Evolutionary conservation across 1,140 invertebrate species (phyloP).

Genomic region (Brevipalpus yothersi): DNA sequence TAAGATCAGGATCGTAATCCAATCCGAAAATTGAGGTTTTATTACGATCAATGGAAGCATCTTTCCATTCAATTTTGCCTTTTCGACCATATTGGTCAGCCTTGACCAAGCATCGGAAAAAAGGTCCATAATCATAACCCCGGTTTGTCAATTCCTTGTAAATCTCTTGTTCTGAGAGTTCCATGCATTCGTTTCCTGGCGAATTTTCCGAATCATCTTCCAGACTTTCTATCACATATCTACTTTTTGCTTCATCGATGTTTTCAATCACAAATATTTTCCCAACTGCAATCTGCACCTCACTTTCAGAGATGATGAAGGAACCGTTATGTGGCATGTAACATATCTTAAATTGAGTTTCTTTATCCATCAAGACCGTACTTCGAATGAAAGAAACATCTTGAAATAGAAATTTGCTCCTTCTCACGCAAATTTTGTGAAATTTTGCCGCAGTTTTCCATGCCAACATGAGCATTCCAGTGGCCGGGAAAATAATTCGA

Average conservation of each 20-base stretch:
- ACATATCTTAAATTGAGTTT: neutral
- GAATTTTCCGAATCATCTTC: neutral
- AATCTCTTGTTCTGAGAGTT: conserved; percentile 16
- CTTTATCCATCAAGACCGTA: conserved; percentile 24
- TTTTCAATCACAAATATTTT: neutral
- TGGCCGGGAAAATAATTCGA: conserved; percentile 75
- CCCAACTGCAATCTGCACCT: neutral
- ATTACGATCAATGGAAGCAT: conserved; percentile 2
- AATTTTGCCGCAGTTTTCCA: conserved; percentile 58
- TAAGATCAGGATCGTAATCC: neutral
- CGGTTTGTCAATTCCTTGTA: conserved; percentile 27
- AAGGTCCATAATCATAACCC: conserved; percentile 28
- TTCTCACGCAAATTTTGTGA: neutral
- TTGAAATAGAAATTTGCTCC: conserved; percentile 33
- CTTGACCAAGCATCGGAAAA: conserved; percentile 51
- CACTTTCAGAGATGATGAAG: neutral
- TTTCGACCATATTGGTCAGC: conserved; percentile 14
- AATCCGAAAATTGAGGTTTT: neutral
- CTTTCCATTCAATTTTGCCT: conserved; percentile 18
- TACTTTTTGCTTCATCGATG: neutral
- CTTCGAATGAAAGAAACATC: conserved; percentile 67
- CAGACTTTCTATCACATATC: neutral
- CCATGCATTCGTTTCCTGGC: conserved; percentile 12
- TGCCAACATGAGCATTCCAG: conserved; percentile 68
- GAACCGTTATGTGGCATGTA: neutral